Conservation (phyloP, 2,113 vertebrate species). For the Pseudorhombus dupliciocellatus region DNA sequence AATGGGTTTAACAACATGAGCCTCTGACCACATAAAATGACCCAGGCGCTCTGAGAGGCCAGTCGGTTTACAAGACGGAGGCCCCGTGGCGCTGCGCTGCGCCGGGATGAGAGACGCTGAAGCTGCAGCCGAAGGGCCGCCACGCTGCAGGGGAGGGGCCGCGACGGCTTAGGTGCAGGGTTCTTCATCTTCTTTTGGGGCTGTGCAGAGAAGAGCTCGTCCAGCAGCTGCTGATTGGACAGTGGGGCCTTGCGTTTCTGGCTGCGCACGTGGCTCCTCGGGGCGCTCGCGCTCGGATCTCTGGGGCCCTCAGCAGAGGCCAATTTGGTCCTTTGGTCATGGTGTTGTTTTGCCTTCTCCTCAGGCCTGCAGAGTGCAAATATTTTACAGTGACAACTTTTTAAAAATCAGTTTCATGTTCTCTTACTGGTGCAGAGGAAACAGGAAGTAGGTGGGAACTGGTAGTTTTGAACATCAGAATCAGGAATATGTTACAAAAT, state of each 20-base stretch:
- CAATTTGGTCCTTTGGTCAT: slow-evolving; percentile 82
- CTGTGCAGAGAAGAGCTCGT: slow-evolving; percentile 85
- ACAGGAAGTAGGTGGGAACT: not conserved
- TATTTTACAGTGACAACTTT: not conserved
- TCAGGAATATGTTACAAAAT: not conserved
- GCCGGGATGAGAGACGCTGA: slow-evolving; percentile 71
- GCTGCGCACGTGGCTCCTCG: slow-evolving; percentile 70
- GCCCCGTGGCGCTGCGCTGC: slow-evolving; percentile 63
- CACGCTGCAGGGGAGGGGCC: slow-evolving; percentile 86
- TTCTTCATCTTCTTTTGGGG: slow-evolving; percentile 78
- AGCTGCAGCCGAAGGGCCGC: slow-evolving; percentile 80
- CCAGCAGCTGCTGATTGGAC: slow-evolving; percentile 88
- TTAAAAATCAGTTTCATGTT: not conserved
- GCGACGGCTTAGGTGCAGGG: slow-evolving; percentile 63
- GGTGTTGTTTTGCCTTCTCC: slow-evolving; percentile 85
- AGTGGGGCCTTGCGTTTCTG: slow-evolving; percentile 82
- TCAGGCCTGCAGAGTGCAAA: slow-evolving; percentile 82
- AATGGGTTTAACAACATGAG: slow-evolving; percentile 92
- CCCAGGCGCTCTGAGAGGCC: slow-evolving; percentile 89
- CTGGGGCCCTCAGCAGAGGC: slow-evolving; percentile 66
- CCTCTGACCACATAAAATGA: slow-evolving; percentile 85
- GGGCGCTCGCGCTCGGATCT: slow-evolving; percentile 49
- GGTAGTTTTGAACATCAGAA: not conserved
- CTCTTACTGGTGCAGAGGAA: not conserved
- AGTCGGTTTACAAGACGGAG: slow-evolving; percentile 84